Evolutionary conservation across 2,113 vertebrate genomes (phyloP).

Genomic region (Hiodon alosoides): DNA sequence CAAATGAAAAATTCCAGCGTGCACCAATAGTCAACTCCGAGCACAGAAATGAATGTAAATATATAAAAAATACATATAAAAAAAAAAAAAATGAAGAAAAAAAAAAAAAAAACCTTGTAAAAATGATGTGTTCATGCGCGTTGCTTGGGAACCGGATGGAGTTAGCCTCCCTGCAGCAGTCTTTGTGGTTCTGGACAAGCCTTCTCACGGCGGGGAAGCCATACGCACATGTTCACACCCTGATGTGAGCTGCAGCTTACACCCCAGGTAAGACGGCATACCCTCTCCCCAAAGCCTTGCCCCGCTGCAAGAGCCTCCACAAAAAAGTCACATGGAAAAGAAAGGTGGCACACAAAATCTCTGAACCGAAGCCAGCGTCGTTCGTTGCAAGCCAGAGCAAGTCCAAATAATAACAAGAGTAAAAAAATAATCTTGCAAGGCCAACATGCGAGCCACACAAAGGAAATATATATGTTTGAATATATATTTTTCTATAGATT

Average conservation of each 20-base stretch:
- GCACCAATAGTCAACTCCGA: constrained; percentile 26
- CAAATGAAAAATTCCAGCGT: constrained; percentile 17
- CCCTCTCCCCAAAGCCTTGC: background rate
- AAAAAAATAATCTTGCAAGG: constrained; percentile 38
- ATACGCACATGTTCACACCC: background rate
- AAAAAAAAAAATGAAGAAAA: constrained; percentile 18
- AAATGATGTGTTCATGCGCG: constrained; percentile 21
- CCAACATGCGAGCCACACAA: constrained; percentile 60
- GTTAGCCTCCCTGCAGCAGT: background rate
- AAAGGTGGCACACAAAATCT: constrained; percentile 6
- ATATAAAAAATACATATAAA: background rate
- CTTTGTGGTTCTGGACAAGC: background rate
- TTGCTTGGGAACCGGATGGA: constrained; percentile 19
- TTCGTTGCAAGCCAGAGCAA: constrained; percentile 37
- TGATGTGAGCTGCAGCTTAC: background rate
- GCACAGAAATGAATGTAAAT: constrained; percentile 25
- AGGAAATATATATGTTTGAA: constrained; percentile 31
- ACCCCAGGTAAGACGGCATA: background rate
- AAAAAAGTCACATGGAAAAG: constrained; percentile 5
- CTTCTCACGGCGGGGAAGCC: background rate
- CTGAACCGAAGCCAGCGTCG: constrained; percentile 7
- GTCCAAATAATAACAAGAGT: constrained; percentile 8
- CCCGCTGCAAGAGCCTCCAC: background rate
- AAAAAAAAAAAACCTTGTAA: background rate
- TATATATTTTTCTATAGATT: constrained; percentile 22